Base-by-base conservation (phyloP, 53 echinoderm and acorn worm species). In the Temnopleurus reevesii region DNA sequence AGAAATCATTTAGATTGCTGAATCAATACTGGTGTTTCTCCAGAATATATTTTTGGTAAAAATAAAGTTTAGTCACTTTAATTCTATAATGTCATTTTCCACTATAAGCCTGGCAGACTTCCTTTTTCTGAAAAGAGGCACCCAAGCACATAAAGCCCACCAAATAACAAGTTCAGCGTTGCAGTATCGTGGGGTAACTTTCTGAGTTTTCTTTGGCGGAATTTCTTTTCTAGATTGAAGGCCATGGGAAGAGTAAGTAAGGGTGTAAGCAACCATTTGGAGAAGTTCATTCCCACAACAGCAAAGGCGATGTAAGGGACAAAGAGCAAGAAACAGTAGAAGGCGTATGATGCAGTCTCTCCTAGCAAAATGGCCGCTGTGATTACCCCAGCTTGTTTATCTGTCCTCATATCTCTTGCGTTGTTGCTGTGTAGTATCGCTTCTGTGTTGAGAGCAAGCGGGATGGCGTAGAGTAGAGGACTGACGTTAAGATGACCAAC, bases 351-450 rank as follows among this genome's bases (percentile, higher is more conserved):
- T 10, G 92, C 94, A 2, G 94, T 95, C 18, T 90, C 61, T 33
- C 98, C 95, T 2, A 95, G 89, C 76, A 93, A 90, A 45, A 94
- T 95, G 44, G 95, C 94, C 0, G 92, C 85, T 8, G 95, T 95
- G 38, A 92, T 93, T 24, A 93, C 94, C 7, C 94, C 93, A 30
- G 95, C 94, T 38, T 89, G 94, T 35, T 88, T 84, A 58, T 95
- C 95, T 2, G 87, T 27, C 13, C 92, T 90, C 91, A 91, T 92
- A 53, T 95, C 95, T 38, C 98, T 90, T 10, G 92, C 92, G 77
- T 97, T 97, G 90, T 97, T 97, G 55, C 95, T 91, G 77, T 97
- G 98, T 9, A 97, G 80, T 17, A 97, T 95, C 17, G 97, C 97
- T 59, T 97, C 95, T 0, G 95, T 97, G 84, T 95, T 97, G 76